Conservation (phyloP, 2,888 invertebrate genomes). For the Ennomos quercinarius region DNA sequence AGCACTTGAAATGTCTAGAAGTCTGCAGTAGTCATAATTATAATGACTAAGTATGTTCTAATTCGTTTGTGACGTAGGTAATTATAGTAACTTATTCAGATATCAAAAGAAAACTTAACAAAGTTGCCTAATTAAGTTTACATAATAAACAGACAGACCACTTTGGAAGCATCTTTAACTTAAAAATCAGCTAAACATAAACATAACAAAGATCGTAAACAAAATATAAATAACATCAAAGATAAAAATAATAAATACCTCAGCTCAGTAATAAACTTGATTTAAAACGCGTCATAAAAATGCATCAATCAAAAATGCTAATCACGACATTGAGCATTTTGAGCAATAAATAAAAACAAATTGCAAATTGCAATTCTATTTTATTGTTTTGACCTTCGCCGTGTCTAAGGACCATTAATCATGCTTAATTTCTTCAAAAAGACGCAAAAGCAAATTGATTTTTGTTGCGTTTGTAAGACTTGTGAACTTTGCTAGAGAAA, state of each 20-base stretch:
- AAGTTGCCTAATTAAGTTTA: no score
- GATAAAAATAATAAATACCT: constrained; percentile 42
- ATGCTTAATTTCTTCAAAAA: constrained; percentile 29
- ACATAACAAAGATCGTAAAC: no score
- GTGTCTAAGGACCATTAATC: constrained; percentile 35
- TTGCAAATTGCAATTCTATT: constrained; percentile 35
- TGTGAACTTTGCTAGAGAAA: constrained; percentile 30
- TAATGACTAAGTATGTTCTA: no score
- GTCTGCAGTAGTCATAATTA: no score
- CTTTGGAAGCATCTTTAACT: no score
- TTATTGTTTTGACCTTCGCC: constrained; percentile 34
- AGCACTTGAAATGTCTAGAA: no score
- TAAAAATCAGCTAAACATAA: no score
- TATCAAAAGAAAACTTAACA: no score
- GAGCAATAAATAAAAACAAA: constrained; percentile 35
- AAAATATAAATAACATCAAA: not conserved
- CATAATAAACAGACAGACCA: no score
- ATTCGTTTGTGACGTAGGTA: no score
- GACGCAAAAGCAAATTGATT: constrained; percentile 39
- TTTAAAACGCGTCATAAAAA: constrained; percentile 4
- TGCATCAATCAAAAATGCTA: constrained; percentile 30
- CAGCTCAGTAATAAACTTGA: not conserved
- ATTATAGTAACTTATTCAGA: no score
- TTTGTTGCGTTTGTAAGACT: constrained; percentile 19
- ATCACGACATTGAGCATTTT: constrained; percentile 31